Conservation (phyloP, 2,888 invertebrate genomes). For the Synanthedon formicaeformis region DNA sequence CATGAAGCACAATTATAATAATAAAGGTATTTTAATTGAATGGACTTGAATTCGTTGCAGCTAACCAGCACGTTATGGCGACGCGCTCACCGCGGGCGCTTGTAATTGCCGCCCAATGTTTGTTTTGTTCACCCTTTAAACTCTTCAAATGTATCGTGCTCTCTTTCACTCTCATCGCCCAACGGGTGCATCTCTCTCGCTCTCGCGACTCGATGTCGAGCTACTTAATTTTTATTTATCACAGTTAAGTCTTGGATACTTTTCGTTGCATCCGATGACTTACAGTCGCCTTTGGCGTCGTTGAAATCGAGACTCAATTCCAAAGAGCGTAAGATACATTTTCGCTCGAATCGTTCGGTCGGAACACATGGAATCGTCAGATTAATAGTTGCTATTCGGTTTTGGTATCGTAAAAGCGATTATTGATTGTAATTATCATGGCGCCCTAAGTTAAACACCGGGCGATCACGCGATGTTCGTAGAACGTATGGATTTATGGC, state of each 20-base stretch:
- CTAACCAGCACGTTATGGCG: conserved; percentile 26
- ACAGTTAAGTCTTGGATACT: conserved; percentile 30
- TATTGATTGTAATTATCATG: conserved; percentile 65
- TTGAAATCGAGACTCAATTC: conserved; percentile 6
- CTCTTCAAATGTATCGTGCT: conserved; percentile 18
- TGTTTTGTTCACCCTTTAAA: conserved; percentile 47
- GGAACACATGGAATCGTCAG: conserved; percentile 18
- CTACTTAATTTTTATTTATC: conserved; percentile 51
- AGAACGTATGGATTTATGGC: conserved; percentile 28
- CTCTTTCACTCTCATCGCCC: conserved; percentile 5
- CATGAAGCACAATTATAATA: no score
- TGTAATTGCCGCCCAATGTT: conserved; percentile 55
- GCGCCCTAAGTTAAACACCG: conserved; percentile 45
- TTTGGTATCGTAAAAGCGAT: conserved; percentile 33
- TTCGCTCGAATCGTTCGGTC: conserved; percentile 2
- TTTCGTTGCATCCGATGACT: conserved; percentile 9
- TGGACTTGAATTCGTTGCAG: conserved; percentile 21
- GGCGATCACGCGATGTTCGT: conserved; percentile 40
- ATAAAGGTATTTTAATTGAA: no score
- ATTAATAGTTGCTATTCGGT: conserved; percentile 43
- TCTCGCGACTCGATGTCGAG: conserved; percentile 18
- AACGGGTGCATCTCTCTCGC: conserved; percentile 13
- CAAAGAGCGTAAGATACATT: conserved; percentile 2
- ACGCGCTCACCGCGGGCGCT: conserved; percentile 41
- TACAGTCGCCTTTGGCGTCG: conserved; percentile 1